phyloP scores from a whole-genome alignment of 2,888 invertebrate genomes.

The Leptopterna dolabrata region DNA sequence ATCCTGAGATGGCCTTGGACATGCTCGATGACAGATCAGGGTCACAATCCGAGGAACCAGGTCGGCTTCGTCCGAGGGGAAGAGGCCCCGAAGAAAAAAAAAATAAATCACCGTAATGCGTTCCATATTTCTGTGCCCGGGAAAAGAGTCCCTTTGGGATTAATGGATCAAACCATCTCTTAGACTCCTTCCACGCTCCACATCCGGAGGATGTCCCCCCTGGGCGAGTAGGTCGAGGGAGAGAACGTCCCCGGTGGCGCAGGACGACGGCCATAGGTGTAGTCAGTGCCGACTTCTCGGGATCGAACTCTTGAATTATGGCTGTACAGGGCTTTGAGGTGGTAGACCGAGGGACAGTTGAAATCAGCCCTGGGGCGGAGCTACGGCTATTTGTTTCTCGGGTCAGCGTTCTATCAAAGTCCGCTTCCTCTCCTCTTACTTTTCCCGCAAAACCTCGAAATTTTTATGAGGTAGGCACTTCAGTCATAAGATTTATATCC shows the following conservation, averaged over 20 bases:
- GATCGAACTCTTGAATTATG: constrained; percentile 27
- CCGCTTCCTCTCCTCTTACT: background rate
- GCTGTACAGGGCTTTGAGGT: background rate
- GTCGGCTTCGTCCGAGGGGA: constrained; percentile 8
- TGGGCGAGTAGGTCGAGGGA: background rate
- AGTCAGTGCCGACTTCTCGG: background rate
- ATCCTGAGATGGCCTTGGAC: background rate
- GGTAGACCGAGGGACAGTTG: background rate
- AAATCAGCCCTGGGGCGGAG: background rate
- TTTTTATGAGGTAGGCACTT: too few relatives aligned
- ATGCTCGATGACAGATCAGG: background rate
- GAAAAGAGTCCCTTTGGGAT: constrained; percentile 12
- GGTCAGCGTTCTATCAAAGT: background rate
- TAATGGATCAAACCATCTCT: constrained; percentile 22
- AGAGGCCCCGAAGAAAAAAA: background rate
- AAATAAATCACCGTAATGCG: constrained; percentile 27
- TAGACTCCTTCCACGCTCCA: background rate
- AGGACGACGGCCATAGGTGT: background rate
- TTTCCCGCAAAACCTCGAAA: background rate
- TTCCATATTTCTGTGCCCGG: constrained; percentile 15
- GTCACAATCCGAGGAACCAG: background rate
- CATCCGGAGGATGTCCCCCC: background rate
- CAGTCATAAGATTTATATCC: too few relatives aligned
- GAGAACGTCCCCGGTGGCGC: background rate
- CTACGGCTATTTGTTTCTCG: constrained; percentile 14